phyloP scores from a whole-genome alignment of 2,797 vertebrate genomes.

The Garrulus glandarius region DNA sequence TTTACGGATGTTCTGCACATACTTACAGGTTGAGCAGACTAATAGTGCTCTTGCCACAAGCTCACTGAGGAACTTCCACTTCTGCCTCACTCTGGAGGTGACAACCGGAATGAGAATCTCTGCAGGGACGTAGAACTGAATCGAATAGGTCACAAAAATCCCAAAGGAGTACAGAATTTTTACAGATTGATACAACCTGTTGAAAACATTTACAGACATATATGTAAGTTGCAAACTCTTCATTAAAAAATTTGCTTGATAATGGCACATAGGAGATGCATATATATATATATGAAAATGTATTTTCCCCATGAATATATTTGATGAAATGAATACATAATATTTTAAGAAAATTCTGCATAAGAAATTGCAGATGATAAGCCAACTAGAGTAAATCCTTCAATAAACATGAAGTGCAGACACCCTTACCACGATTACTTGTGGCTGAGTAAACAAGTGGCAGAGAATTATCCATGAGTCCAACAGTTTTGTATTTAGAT shows the following conservation, averaged over 20 bases:
- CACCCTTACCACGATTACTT: neutral
- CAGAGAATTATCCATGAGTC: neutral
- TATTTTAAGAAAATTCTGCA: neutral
- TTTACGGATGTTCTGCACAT: neutral
- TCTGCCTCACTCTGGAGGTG: constrained; percentile 73
- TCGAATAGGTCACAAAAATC: constrained; percentile 87
- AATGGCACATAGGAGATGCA: neutral
- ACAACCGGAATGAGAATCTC: constrained; percentile 82
- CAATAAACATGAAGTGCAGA: neutral
- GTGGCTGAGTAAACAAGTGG: neutral
- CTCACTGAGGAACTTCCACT: constrained; percentile 75
- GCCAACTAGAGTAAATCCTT: neutral
- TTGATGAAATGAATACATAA: neutral
- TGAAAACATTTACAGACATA: constrained; percentile 23
- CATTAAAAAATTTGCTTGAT: neutral
- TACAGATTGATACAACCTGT: constrained; percentile 84
- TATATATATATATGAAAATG: neutral
- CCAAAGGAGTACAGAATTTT: constrained; percentile 87
- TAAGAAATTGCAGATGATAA: neutral
- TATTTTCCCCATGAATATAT: neutral
- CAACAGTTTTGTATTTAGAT: neutral
- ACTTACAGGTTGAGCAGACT: constrained; percentile 84
- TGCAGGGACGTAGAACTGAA: constrained; percentile 89
- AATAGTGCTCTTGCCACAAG: constrained; percentile 70
- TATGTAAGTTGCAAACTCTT: neutral